Evolutionary conservation across 2,888 invertebrate species (phyloP).

Genomic region (Mythimna vitellina): DNA sequence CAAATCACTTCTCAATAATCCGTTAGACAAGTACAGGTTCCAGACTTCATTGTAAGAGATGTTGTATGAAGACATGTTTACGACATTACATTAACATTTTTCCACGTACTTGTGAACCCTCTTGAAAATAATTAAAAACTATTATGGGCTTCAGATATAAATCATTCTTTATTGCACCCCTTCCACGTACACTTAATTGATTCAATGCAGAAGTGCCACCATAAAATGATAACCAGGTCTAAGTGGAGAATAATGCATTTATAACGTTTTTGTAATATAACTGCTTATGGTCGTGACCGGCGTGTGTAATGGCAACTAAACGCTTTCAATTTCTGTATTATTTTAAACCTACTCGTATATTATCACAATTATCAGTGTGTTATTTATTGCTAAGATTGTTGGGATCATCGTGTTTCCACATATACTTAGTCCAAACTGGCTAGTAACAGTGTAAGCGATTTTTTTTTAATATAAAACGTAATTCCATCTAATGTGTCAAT

Average conservation of each 20-base stretch:
- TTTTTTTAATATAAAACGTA: too few species aligned
- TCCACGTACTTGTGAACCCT: constrained; percentile 66
- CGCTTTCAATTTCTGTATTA: constrained; percentile 49
- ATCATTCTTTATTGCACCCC: constrained; percentile 86
- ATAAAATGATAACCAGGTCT: constrained; percentile 83
- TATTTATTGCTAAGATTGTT: constrained; percentile 32
- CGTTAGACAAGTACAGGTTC: constrained; percentile 25
- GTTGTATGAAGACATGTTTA: constrained; percentile 48
- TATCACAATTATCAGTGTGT: constrained; percentile 32
- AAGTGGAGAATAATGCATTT: constrained; percentile 64
- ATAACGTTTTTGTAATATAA: constrained; percentile 59
- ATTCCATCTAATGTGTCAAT: background rate
- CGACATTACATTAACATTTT: constrained; percentile 50
- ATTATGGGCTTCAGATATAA: constrained; percentile 81
- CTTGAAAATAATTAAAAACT: constrained; percentile 86
- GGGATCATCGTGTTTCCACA: constrained; percentile 10
- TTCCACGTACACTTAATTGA: constrained; percentile 83
- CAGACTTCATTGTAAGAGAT: constrained; percentile 41
- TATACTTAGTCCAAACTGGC: constrained; percentile 28
- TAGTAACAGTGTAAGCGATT: background rate
- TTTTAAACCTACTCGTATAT: constrained; percentile 24
- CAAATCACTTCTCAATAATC: constrained; percentile 16
- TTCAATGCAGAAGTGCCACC: constrained; percentile 79
- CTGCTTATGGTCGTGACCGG: constrained; percentile 36
- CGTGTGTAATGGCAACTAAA: constrained; percentile 37